Conservation (phyloP, 1,140 invertebrate genomes). For the Monomorium pharaonis region DNA sequence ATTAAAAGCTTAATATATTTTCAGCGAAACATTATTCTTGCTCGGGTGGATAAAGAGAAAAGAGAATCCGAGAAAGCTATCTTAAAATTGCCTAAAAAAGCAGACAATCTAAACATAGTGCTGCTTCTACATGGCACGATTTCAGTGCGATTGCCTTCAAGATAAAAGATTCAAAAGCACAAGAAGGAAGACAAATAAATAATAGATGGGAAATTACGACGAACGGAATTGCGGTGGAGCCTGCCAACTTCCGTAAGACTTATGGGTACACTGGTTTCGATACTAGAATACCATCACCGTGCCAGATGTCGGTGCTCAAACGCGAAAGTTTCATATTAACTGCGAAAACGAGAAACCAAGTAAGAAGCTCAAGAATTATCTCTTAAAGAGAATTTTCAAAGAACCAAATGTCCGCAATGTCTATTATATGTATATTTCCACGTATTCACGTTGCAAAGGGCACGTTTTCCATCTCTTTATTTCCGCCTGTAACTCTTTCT, state of each 20-base stretch:
- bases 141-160: conserved; percentile 33
- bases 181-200: conserved; percentile 19
- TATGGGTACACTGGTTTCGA: conserved; percentile 18
- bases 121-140: conserved; percentile 11
- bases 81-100: conserved; percentile 3
- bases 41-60: background rate
- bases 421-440: background rate
- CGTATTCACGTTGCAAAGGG: background rate
- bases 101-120: background rate
- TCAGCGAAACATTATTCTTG: background rate
- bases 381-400: conserved; percentile 11
- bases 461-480: background rate
- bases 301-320: conserved; percentile 22
- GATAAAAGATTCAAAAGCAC: conserved; percentile 43
- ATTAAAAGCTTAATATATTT: background rate
- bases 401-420: background rate
- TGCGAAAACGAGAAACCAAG: background rate
- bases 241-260: conserved; percentile 34
- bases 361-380: background rate
- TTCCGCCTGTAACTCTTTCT: background rate
- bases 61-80: background rate
- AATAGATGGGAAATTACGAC: conserved; percentile 37
- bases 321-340: conserved; percentile 18
- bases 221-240: conserved; percentile 15
- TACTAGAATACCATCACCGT: conserved; percentile 7